phyloP scores from a whole-genome alignment of 30 jellyfish, hydroid and myxozoan species.

The Chrysaora quinquecirrha region DNA sequence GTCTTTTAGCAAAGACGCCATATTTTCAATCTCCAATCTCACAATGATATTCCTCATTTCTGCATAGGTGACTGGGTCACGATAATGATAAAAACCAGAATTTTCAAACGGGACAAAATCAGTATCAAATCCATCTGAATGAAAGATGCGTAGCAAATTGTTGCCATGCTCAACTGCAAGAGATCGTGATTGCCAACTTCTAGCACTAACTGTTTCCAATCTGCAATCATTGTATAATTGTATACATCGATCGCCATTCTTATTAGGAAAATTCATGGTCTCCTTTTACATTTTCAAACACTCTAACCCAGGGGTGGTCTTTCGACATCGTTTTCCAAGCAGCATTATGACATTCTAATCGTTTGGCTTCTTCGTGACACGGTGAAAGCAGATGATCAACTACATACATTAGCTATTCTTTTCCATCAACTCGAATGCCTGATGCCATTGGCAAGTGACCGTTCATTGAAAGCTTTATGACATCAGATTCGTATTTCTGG shows the following conservation, averaged over 20 bases:
- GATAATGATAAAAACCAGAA: too few species aligned
- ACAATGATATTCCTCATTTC: conserved; percentile 28
- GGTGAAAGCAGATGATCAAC: too few species aligned
- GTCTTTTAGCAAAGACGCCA: background rate
- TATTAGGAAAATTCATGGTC: conserved; percentile 32
- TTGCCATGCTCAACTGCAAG: conserved; percentile 45
- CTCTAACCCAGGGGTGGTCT: too few species aligned
- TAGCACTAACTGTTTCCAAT: conserved; percentile 59
- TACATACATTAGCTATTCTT: too few species aligned
- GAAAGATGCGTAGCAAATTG: conserved; percentile 25
- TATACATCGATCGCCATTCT: conserved; percentile 59
- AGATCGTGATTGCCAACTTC: conserved; percentile 73
- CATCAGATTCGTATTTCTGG: too few species aligned
- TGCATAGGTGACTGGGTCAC: conserved; percentile 65
- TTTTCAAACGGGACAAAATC: conserved; percentile 3
- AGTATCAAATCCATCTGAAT: conserved; percentile 49
- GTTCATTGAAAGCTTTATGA: too few species aligned
- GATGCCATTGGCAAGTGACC: too few species aligned
- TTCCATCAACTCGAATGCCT: too few species aligned
- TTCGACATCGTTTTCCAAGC: too few species aligned
- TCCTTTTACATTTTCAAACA: too few species aligned
- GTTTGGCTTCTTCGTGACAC: too few species aligned
- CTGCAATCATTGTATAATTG: conserved; percentile 31
- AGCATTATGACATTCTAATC: too few species aligned
- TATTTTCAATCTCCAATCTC: background rate